These are phyloP conservation scores for Tragelaphus scriptus DNA, from an alignment of 2,113 vertebrate genomes.

Conservation along the genomic window DNA sequence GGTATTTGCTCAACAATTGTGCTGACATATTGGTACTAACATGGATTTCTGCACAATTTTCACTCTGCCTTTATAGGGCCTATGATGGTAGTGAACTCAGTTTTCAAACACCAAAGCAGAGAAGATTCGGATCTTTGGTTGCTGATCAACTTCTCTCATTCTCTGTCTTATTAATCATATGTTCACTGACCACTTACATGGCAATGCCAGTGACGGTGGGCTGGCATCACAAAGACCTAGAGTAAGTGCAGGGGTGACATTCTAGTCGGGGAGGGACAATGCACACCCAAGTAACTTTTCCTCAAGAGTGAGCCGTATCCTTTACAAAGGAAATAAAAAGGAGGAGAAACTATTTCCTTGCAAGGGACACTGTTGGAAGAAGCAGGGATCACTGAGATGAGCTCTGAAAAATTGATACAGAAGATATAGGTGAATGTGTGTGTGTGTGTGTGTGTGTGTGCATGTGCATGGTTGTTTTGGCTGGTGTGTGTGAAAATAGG, in stretches of 20 bases:
- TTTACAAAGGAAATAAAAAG: neutral
- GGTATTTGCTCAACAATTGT: neutral
- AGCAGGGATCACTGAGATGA: neutral
- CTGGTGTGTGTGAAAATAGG: neutral
- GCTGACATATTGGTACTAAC: neutral
- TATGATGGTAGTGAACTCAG: neutral
- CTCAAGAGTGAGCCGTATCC: neutral
- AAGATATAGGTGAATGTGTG: neutral
- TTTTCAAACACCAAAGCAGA: neutral
- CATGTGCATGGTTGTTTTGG: neutral
- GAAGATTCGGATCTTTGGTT: too few relatives aligned
- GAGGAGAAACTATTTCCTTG: neutral
- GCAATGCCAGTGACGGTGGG: too few relatives aligned
- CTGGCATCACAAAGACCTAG: neutral
- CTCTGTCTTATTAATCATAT: neutral
- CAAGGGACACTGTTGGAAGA: neutral
- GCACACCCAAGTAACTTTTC: neutral
- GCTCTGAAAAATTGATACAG: neutral
- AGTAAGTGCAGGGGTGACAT: too few relatives aligned
- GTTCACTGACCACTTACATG: neutral
- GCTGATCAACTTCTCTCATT: neutral
- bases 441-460: rapidly evolving
- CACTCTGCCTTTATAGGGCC: neutral
- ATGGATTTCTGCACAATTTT: neutral
- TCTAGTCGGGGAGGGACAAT: too few relatives aligned